Percentiles rank a stretch among this genome's conserved stretches.
phyloP scores from a whole-genome alignment of 2,888 invertebrate species.

The Phoenoteleia sp. region DNA sequence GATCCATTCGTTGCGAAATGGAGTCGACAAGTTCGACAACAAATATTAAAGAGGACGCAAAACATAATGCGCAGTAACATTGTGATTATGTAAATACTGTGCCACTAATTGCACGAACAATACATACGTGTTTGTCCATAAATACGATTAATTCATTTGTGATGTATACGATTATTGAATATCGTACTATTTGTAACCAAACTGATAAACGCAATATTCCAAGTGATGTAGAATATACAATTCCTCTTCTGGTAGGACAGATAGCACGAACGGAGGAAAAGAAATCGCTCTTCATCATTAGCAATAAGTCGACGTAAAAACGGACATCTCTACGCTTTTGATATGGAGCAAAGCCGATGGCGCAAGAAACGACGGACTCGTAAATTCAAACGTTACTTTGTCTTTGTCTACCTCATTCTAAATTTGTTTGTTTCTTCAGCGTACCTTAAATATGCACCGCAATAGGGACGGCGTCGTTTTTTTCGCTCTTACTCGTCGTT shows the following conservation, averaged over 20 bases:
- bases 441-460: conserved; percentile 59
- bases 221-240: conserved; percentile 18
- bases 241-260: conserved; percentile 23
- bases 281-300: not conserved
- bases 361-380: conserved; percentile 41
- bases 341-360: conserved; percentile 78
- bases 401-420: conserved; percentile 16
- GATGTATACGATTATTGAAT: conserved; percentile 40
- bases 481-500: conserved; percentile 54
- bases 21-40: not conserved
- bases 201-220: conserved; percentile 11
- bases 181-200: conserved; percentile 22
- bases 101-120: conserved; percentile 59
- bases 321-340: conserved; percentile 57
- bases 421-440: conserved; percentile 36
- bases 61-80: conserved; percentile 24
- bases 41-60: not conserved
- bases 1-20: conserved; percentile 2
- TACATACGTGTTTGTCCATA: conserved; percentile 54
- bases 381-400: conserved; percentile 60
- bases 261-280: conserved; percentile 1
- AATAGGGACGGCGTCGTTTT: conserved; percentile 72
- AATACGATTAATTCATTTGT: conserved; percentile 56
- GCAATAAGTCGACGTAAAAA: conserved; percentile 9
- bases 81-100: conserved; percentile 55